These are phyloP conservation scores for Cavia aperea DNA, from an alignment of 2,113 vertebrate species.

Conservation along the genomic window DNA sequence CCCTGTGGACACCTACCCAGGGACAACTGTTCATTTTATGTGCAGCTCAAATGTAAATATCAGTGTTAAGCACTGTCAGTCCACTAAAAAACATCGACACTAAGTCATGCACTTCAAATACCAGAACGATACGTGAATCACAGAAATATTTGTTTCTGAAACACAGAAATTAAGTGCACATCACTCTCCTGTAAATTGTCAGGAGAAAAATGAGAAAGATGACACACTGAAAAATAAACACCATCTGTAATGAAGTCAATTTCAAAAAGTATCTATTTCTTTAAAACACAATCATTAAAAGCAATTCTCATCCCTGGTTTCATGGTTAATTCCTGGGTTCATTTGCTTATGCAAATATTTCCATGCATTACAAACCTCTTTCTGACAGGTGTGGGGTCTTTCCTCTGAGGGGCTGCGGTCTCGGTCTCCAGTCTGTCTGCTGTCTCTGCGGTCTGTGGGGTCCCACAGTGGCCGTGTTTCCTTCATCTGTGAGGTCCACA, in stretches of 20 bases:
- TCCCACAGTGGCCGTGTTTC: accelerated
- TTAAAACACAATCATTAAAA: background rate
- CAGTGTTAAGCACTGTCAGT: background rate
- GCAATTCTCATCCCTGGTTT: background rate
- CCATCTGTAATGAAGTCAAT: background rate
- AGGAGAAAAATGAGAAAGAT: background rate
- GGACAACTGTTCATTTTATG: accelerated
- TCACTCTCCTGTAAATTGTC: background rate
- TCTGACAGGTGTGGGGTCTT: background rate
- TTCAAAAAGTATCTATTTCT: background rate
- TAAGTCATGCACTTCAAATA: background rate
- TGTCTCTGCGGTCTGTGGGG: accelerated
- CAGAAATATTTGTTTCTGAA: background rate
- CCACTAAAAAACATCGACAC: background rate
- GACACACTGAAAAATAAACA: background rate
- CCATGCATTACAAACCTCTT: background rate
- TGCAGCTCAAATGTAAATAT: accelerated
- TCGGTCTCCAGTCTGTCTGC: background rate
- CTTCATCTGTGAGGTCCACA: background rate
- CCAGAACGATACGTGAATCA: background rate
- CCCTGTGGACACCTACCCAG: background rate
- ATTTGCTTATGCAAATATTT: background rate
- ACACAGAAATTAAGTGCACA: background rate
- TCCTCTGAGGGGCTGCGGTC: accelerated
- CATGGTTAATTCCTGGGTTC: background rate